Percentiles rank a stretch among this genome's conserved stretches.
Conservation (phyloP, 2,888 invertebrate species). For the Dryocosmus kuriphilus region DNA sequence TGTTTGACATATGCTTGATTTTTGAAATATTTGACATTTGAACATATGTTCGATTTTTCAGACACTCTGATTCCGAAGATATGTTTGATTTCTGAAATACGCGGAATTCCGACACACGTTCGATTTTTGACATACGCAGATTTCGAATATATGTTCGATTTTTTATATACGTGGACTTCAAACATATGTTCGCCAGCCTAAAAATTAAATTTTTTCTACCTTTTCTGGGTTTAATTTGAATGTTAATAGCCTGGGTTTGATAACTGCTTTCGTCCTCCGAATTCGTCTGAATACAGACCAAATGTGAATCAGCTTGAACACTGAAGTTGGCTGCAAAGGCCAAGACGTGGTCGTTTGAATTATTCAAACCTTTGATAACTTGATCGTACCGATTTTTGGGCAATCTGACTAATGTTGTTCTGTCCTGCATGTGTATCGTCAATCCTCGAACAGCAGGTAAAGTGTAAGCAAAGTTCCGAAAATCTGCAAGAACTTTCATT, state of each 20-base stretch:
- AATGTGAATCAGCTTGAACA: slow-evolving; percentile 88
- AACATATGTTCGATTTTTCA: too few relatives aligned
- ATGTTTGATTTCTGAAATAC: too few relatives aligned
- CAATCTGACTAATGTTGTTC: slow-evolving; percentile 86
- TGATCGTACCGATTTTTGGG: slow-evolving; percentile 87
- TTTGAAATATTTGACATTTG: too few relatives aligned
- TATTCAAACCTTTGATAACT: slow-evolving; percentile 87
- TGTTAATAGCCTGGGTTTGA: slow-evolving; percentile 92
- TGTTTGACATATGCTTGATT: too few relatives aligned
- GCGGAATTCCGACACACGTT: too few relatives aligned
- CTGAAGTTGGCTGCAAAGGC: slow-evolving; percentile 91
- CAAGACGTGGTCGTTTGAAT: slow-evolving; percentile 90
- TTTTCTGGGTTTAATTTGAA: slow-evolving; percentile 88
- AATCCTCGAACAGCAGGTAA: slow-evolving; percentile 87
- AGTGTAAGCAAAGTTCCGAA: slow-evolving; percentile 89
- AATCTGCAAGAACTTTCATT: slow-evolving; percentile 91
- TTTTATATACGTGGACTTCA: too few relatives aligned
- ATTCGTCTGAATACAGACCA: slow-evolving; percentile 87
- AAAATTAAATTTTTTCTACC: slow-evolving; percentile 76
- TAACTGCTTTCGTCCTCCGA: slow-evolving; percentile 85
- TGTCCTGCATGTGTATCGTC: slow-evolving; percentile 90
- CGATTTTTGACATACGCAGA: too few relatives aligned
- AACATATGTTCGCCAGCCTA: too few relatives aligned
- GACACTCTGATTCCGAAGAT: too few relatives aligned
- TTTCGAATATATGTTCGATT: too few relatives aligned